Evolutionary conservation across 2,797 vertebrate genomes (phyloP).

Genomic region (Adrianichthys oophorus): DNA sequence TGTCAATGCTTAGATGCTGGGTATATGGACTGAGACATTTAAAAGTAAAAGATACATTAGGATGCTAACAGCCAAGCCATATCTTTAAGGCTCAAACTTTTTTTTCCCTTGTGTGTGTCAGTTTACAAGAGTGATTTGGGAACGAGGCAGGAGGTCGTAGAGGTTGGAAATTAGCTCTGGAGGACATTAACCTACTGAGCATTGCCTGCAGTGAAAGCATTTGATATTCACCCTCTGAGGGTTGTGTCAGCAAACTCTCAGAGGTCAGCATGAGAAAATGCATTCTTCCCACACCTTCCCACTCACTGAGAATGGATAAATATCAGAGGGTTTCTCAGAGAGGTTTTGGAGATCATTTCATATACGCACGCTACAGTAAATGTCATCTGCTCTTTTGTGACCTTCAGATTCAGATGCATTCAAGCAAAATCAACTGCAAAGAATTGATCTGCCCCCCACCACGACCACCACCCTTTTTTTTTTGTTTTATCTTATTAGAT

Average conservation of each 20-base stretch:
- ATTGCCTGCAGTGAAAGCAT: conserved; percentile 59
- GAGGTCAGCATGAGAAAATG: conserved; percentile 58
- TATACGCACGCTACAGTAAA: conserved; percentile 20
- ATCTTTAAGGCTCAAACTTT: conserved; percentile 21
- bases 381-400: conserved; percentile 3
- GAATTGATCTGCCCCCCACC: background rate
- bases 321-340: conserved; percentile 30
- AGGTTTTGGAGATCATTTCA: conserved; percentile 11
- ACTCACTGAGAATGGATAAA: conserved; percentile 34
- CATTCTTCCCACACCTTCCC: conserved; percentile 45
- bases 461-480: no score
- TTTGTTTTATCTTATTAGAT: no score
- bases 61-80: conserved; percentile 14
- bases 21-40: conserved; percentile 28
- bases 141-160: conserved; percentile 26
- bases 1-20: conserved; percentile 8
- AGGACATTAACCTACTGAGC: conserved; percentile 41
- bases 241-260: conserved; percentile 64
- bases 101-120: conserved; percentile 18
- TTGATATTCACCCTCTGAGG: conserved; percentile 64
- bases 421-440: background rate
- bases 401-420: background rate
- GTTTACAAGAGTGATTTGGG: conserved; percentile 24
- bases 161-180: conserved; percentile 46
- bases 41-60: conserved; percentile 16